Evolutionary conservation across 1,140 invertebrate species (phyloP), one percentile per base, ranked within the genome.

Genomic region (Zaprionus nigranus): DNA sequence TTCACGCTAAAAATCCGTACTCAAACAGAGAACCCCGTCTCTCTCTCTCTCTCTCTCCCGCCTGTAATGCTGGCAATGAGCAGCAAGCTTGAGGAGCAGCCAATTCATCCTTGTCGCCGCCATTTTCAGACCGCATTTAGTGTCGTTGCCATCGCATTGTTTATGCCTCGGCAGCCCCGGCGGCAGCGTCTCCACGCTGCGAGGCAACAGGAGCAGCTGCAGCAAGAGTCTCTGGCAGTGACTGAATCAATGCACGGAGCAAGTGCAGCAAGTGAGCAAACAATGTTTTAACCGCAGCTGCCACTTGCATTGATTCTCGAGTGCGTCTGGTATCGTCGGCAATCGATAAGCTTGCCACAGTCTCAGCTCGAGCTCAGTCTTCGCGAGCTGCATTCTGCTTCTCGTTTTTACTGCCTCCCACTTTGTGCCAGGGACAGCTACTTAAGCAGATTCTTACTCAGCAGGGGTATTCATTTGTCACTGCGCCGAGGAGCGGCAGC

Each of bases 1-100:
- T 90, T 90, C 85, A 79, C 86, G 81, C 82, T 90, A 84, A 90
- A 90, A 90, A 90, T 85, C 86, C 71, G 57, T 64, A 75, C 78
- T 73, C 79, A 81, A 88, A 81, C 81, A 85, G 49, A 65, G 54
- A 30, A n/a, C 24, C 2, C 24, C 5, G 38, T 38, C 28, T 54
- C 49, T 20, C 56, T 2, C n/a, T 2, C 43, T 11, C 46, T 38
- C 28, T 54, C 49, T 20, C 56, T 2, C n/a, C 5, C 43, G 15
- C 13, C 22, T 12, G 7, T 51, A 51, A 51, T 51, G 46, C 26
- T 56, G 53, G 13, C 53, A 56, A 22, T 60, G 30, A 15, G 22
- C 54, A n/a, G 12, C 22, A 20, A 34, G 26, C 20, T 43, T 40
- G 40, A 13, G 36, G 53, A 46, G 46, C 46, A 74, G 65, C 38